Conservation (phyloP, 1,140 invertebrate genomes). For the Drosophila virilis region DNA sequence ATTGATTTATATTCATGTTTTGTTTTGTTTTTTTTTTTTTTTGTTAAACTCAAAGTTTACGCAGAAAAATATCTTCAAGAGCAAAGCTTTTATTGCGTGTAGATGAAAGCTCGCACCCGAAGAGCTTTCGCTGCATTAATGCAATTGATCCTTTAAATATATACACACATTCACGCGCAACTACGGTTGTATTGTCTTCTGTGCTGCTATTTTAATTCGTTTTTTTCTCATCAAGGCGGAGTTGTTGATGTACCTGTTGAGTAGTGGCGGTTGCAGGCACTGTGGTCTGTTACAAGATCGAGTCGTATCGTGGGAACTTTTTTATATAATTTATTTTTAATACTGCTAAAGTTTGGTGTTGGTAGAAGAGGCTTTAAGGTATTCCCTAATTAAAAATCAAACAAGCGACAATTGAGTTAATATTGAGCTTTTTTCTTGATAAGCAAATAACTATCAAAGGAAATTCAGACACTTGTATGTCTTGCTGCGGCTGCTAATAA, state of each 20-base stretch:
- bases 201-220: no score
- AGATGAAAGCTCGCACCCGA: background rate
- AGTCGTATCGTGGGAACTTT: no score
- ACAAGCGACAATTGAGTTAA: background rate
- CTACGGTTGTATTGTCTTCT: no score
- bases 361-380: no score
- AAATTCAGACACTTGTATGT: background rate
- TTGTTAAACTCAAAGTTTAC: background rate
- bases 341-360: no score
- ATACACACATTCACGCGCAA: no score
- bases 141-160: no score
- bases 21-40: background rate
- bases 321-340: no score
- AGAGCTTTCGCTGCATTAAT: background rate
- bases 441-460: background rate
- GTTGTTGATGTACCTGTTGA: no score
- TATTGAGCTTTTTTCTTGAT: background rate
- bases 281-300: no score
- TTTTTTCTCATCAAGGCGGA: no score
- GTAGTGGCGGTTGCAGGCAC: no score
- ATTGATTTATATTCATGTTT: conserved; percentile 37
- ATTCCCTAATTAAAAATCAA: background rate
- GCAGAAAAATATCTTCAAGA: background rate
- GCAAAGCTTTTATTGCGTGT: background rate
- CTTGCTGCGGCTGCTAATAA: background rate